phyloP scores from a whole-genome alignment of 1,140 invertebrate genomes.

The Heliconius hewitsoni region DNA sequence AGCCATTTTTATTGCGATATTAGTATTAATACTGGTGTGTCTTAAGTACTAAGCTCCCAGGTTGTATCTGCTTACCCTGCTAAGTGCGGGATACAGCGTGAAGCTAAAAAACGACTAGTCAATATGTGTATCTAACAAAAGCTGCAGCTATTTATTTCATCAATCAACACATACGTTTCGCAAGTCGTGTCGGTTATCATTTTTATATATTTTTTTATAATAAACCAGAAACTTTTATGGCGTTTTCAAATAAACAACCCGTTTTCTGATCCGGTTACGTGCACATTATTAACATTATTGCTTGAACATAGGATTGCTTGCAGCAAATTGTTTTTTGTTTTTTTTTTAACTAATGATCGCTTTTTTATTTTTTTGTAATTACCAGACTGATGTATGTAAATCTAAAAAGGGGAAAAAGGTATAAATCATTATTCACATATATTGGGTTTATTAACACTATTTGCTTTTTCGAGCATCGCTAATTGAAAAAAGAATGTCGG shows the following conservation, averaged over 20 bases:
- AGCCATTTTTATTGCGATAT: too few relatives aligned
- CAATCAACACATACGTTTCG: constrained; percentile 5
- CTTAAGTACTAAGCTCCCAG: too few relatives aligned
- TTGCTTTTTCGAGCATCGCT: not conserved
- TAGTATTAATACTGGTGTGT: too few relatives aligned
- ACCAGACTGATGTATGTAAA: not conserved
- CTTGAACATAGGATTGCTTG: not conserved
- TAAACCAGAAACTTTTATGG: constrained; percentile 10
- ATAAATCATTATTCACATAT: not conserved
- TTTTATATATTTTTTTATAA: constrained; percentile 19
- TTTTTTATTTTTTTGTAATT: not conserved
- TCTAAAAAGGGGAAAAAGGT: not conserved
- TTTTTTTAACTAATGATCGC: not conserved
- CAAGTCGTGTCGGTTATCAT: constrained; percentile 1
- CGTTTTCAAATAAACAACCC: constrained; percentile 18
- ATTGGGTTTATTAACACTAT: not conserved
- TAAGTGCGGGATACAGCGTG: too few relatives aligned
- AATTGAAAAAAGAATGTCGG: not conserved
- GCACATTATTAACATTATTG: constrained; percentile 16
- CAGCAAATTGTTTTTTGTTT: not conserved
- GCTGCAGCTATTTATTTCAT: too few relatives aligned
- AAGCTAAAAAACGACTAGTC: too few relatives aligned
- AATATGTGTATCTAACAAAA: too few relatives aligned
- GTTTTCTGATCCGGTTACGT: constrained; percentile 19
- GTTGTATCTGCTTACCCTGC: too few relatives aligned